phyloP scores from a whole-genome alignment of 2,113 vertebrate species.

The Grammomys surdaster region DNA sequence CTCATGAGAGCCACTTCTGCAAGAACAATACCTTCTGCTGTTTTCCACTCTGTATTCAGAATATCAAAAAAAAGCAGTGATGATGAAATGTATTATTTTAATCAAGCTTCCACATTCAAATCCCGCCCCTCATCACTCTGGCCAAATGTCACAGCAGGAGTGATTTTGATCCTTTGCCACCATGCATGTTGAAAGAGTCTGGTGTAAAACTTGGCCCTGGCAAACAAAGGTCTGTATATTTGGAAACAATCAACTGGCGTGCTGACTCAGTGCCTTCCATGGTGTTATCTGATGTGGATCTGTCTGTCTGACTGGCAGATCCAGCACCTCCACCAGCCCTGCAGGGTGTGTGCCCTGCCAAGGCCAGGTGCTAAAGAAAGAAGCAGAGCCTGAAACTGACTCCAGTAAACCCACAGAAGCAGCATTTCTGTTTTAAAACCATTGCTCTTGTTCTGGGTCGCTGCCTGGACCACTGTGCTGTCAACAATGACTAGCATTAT shows the following conservation, averaged over 20 bases:
- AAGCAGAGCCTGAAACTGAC: background rate
- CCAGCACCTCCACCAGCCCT: background rate
- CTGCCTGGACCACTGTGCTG: background rate
- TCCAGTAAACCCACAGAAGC: background rate
- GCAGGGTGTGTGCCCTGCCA: background rate
- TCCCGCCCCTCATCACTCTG: conserved; percentile 31
- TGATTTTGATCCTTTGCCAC: conserved; percentile 48
- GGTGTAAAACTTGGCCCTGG: conserved; percentile 6
- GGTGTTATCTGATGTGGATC: conserved; percentile 12
- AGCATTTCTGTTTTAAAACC: background rate
- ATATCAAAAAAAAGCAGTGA: conserved; percentile 54
- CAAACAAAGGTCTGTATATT: conserved; percentile 51
- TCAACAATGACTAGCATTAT: background rate
- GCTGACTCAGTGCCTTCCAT: conserved; percentile 49
- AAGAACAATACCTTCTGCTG: conserved; percentile 36
- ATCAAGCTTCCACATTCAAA: conserved; percentile 38
- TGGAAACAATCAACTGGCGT: background rate
- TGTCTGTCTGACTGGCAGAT: background rate
- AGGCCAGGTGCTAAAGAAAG: background rate
- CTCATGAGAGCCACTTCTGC: conserved; percentile 21
- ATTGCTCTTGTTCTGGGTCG: background rate
- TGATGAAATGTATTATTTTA: conserved; percentile 71
- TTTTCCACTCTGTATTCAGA: conserved; percentile 45
- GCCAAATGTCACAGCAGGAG: conserved; percentile 44
- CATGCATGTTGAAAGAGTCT: conserved; percentile 44